Base-by-base conservation (phyloP, 2,797 vertebrate genomes). In the Phrynocephalus vlangalii region DNA sequence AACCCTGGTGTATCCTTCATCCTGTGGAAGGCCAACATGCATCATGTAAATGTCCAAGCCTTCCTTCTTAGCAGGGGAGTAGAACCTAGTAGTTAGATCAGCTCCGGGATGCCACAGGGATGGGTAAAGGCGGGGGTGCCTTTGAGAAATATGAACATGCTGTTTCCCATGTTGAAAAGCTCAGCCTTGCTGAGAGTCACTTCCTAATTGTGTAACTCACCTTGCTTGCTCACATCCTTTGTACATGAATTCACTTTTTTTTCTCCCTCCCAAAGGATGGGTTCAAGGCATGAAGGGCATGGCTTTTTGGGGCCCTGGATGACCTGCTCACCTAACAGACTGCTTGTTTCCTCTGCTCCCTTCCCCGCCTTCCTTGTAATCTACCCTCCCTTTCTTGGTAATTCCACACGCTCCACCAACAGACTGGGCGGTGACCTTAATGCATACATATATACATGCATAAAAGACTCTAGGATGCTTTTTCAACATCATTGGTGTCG, bases 331-430 rank as follows among this genome's bases (percentile, higher is more conserved):
- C 70, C 38, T 60, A 16, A 28, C 22, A 38, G 60, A 5, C 26
- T 70, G 9, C 50, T 75, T 38, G 16, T 2, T 18, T 56, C 76
- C 68, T 84, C 77, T 22, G 67, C 75, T 82, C 48, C 13, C 38
- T 77, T 82, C 56, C 66, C 76, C 66, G 79, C 76, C 82, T 88
- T 67, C 44, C 15, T 75, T 75, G 87, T 85, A 88, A 88, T 56
- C 72, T 75, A 81, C 71, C 78, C 56, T 84, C 78, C 83, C 66
- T 63, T 81, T 50, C 56, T 67, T 20, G 16, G 87, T 88, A 88
- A 88, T 88, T 88, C 87, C 87, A 88, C 87, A 83, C 87, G 70
- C 78, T 83, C 71, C 78, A 81, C 56, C 67, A 85, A 22, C 56
- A 88, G 71, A 52, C 78, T 81, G 87, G 87, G 83, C 50, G 83